Evolutionary conservation across 2,888 invertebrate genomes (phyloP).

Genomic region (Cryptus viduatorius): DNA sequence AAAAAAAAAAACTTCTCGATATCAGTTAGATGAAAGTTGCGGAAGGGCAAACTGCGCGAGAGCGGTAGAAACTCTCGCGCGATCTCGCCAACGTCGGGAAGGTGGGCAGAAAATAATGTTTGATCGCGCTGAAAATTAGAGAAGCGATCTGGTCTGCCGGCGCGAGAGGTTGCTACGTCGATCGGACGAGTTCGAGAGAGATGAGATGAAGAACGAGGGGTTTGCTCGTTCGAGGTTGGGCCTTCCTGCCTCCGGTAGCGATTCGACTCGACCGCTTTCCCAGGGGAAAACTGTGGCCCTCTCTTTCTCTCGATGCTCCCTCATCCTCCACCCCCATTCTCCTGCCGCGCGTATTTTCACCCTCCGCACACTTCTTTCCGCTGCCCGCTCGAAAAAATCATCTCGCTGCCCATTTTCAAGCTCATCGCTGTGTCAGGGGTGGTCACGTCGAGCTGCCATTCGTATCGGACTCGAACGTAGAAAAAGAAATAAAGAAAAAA

Average conservation of each 20-base stretch:
- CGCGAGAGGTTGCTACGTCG: conserved; percentile 52
- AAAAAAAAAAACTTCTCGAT: conserved; percentile 75
- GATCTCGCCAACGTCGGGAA: conserved; percentile 30
- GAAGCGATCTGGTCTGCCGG: conserved; percentile 75
- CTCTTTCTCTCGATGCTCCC: conserved; percentile 60
- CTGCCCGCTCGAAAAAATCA: conserved; percentile 74
- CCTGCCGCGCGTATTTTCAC: conserved; percentile 47
- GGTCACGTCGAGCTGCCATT: conserved; percentile 64
- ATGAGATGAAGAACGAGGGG: conserved; percentile 57
- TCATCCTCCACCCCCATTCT: conserved; percentile 56
- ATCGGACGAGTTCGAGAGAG: conserved; percentile 58
- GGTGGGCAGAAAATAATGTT: conserved; percentile 78
- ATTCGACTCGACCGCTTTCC: conserved; percentile 74
- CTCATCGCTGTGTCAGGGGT: conserved; percentile 73
- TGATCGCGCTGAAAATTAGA: conserved; percentile 82
- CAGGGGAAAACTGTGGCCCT: conserved; percentile 66
- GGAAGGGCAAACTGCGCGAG: conserved; percentile 60
- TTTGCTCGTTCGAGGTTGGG: conserved; percentile 68
- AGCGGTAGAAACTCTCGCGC: conserved; percentile 50
- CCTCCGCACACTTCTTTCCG: conserved; percentile 54
- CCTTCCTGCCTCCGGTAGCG: conserved; percentile 70
- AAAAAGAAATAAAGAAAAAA: conserved; percentile 41
- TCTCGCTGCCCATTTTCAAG: conserved; percentile 76
- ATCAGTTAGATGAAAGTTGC: conserved; percentile 79
- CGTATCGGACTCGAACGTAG: conserved; percentile 55